Evolutionary conservation across 1,140 invertebrate genomes (phyloP).

Genomic region (Eumaeus atala): DNA sequence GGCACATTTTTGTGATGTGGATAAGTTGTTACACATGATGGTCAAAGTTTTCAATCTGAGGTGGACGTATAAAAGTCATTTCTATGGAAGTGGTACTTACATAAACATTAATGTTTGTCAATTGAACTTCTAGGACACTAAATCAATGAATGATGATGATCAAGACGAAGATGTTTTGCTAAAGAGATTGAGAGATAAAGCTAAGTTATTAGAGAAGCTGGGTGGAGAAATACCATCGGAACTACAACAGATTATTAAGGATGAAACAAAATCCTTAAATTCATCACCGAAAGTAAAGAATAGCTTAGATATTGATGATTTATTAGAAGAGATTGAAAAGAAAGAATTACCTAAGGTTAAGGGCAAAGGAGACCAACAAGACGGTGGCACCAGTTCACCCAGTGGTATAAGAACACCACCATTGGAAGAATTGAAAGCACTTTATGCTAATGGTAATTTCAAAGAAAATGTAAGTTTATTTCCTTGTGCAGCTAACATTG

Average conservation of each 20-base stretch:
- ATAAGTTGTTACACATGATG: conserved; percentile 22
- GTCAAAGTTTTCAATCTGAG: conserved; percentile 38
- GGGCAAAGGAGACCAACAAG: conserved; percentile 24
- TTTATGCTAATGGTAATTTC: conserved; percentile 41
- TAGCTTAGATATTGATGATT: conserved; percentile 53
- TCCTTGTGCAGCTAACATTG: conserved; percentile 36
- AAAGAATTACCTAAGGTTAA: conserved; percentile 58
- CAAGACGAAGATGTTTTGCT: conserved; percentile 51
- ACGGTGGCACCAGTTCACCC: conserved; percentile 39
- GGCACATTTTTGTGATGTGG: conserved; percentile 5
- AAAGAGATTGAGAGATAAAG: conserved; percentile 56
- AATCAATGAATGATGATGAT: conserved; percentile 40
- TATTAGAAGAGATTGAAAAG: conserved; percentile 62
- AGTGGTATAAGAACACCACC: conserved; percentile 36
- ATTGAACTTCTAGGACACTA: conserved; percentile 17
- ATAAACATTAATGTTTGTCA: conserved; percentile 14
- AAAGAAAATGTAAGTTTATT: conserved; percentile 32
- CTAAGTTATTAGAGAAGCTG: conserved; percentile 56
- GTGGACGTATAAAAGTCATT: conserved; percentile 2
- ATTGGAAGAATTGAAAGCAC: conserved; percentile 37
- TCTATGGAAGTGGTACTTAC: background rate
- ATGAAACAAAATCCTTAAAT: conserved; percentile 32
- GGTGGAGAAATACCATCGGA: conserved; percentile 58
- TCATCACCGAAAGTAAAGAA: conserved; percentile 31
- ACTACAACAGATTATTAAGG: conserved; percentile 52